These are phyloP conservation scores for Caenorhabditis panamensis DNA, from an alignment of 2,888 invertebrate genomes.

Conservation along the genomic window DNA sequence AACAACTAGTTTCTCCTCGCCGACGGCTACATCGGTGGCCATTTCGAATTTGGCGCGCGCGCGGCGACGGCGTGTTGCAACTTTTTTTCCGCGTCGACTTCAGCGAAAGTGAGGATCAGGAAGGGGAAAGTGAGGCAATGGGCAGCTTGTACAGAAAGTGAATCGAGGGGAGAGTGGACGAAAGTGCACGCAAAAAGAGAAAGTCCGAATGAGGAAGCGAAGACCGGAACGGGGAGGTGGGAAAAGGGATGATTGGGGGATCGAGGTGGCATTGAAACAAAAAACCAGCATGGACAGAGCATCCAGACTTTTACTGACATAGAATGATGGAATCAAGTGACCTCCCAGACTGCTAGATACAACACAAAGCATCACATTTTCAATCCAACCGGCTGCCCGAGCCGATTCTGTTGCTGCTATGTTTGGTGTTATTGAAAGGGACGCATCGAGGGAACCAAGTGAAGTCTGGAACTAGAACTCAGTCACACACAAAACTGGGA, in stretches of 20 bases:
- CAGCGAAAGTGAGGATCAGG: conserved; percentile 52
- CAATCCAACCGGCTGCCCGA: too few species aligned
- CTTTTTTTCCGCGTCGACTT: conserved; percentile 37
- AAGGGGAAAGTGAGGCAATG: conserved; percentile 46
- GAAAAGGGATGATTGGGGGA: background rate
- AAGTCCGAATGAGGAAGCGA: conserved; percentile 25
- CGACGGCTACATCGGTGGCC: conserved; percentile 18
- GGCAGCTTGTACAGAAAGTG: conserved; percentile 45
- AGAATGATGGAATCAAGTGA: too few species aligned
- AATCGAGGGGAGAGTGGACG: conserved; percentile 30
- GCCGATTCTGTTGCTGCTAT: too few species aligned
- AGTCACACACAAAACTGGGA: conserved; percentile 29
- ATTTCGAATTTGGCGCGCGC: conserved; percentile 52
- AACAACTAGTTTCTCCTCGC: conserved; percentile 37
- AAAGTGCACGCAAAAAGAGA: conserved; percentile 42
- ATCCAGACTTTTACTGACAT: too few species aligned
- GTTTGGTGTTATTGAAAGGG: conserved; percentile 27
- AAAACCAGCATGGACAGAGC: too few species aligned
- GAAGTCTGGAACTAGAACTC: background rate
- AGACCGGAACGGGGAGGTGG: conserved; percentile 9
- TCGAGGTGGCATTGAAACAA: background rate
- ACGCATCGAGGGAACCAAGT: conserved; percentile 5
- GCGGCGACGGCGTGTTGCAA: conserved; percentile 27
- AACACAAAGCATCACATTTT: conserved; percentile 35
- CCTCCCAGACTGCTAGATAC: background rate